These are phyloP conservation scores for Drosophila persimilis DNA, from an alignment of 1,140 invertebrate genomes.

Conservation along the genomic window DNA sequence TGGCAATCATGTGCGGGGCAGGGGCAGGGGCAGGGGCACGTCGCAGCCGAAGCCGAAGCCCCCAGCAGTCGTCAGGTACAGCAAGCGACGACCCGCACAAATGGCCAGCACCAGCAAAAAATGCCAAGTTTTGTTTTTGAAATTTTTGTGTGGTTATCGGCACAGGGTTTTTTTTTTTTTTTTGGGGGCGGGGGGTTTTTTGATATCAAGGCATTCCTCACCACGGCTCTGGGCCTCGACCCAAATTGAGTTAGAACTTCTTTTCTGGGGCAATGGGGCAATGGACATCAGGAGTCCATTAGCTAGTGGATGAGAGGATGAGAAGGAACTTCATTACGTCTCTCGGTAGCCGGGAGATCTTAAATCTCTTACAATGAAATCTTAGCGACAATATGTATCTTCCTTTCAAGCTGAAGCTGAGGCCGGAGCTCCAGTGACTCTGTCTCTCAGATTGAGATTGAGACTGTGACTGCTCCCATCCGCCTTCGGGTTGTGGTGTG, in stretches of 20 bases:
- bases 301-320: constrained; percentile 21
- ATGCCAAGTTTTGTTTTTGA: constrained; percentile 46
- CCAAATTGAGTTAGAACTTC: constrained; percentile 41
- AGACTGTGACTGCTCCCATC: constrained; percentile 47
- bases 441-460: constrained; percentile 1
- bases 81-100: constrained; percentile 41
- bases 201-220: constrained; percentile 13
- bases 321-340: too few relatives aligned
- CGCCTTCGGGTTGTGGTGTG: constrained; percentile 39
- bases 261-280: constrained; percentile 12
- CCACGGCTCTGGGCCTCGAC: constrained; percentile 6
- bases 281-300: constrained; percentile 42
- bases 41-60: background rate
- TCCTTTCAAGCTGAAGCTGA: background rate
- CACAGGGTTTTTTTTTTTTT: constrained; percentile 36
- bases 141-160: constrained; percentile 52
- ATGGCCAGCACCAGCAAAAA: constrained; percentile 35
- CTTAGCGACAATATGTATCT: constrained; percentile 33
- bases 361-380: constrained; percentile 35
- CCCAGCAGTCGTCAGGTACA: background rate
- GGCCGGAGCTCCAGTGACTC: background rate
- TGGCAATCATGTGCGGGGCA: too few relatives aligned
- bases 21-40: too few relatives aligned
- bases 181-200: constrained; percentile 25
- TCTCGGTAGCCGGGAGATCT: constrained; percentile 3